Evolutionary conservation across 2,797 vertebrate genomes (phyloP).

Genomic region (Pteronotus mesoamericanus): DNA sequence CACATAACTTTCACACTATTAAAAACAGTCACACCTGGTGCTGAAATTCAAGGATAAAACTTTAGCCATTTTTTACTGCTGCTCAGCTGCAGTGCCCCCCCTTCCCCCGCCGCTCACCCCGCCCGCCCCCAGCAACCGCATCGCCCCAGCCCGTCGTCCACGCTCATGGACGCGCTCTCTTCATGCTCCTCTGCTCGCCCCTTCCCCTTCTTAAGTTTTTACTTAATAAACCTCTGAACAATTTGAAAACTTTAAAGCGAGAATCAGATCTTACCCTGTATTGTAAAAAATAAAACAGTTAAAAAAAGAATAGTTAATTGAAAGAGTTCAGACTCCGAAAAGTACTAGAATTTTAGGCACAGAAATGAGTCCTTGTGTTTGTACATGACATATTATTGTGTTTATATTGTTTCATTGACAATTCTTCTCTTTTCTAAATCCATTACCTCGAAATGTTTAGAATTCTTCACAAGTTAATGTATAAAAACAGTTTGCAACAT

Average conservation of each 20-base stretch:
- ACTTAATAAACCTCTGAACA: background rate
- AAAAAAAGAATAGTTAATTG: background rate
- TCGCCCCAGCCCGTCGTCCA: too few relatives aligned
- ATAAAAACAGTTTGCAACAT: background rate
- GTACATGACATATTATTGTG: background rate
- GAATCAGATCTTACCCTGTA: background rate
- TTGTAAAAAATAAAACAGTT: background rate
- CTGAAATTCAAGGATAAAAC: background rate
- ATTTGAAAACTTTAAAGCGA: slow-evolving; percentile 12
- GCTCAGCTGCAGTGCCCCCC: too few relatives aligned
- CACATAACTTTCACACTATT: background rate
- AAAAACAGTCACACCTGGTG: background rate
- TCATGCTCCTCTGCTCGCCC: too few relatives aligned
- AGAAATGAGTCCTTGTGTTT: slow-evolving; percentile 5
- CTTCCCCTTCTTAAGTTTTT: background rate
- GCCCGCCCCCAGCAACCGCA: too few relatives aligned
- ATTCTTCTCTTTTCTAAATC: slow-evolving; percentile 16
- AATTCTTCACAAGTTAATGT: background rate
- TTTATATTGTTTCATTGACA: background rate
- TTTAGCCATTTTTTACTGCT: background rate
- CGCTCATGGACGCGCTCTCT: too few relatives aligned
- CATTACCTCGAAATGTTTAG: background rate
- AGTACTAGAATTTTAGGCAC: background rate
- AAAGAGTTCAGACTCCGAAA: background rate
- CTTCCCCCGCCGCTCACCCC: too few relatives aligned